Evolutionary conservation across 2,113 vertebrate species (phyloP).

Genomic region (Mastomys coucha): DNA sequence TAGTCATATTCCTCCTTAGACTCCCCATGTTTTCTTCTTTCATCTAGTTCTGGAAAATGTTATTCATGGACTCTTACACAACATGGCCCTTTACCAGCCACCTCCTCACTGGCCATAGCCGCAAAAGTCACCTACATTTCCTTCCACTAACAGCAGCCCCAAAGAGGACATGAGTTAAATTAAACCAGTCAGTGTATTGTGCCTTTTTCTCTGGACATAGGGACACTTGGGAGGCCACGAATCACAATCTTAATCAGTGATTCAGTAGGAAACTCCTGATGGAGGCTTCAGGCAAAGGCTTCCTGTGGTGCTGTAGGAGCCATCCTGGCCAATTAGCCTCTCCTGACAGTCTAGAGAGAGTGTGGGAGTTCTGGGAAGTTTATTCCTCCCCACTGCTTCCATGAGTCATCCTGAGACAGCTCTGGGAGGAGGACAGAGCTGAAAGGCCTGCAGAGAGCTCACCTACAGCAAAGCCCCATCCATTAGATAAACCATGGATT

Average conservation of each 20-base stretch:
- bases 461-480: background rate
- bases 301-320: background rate
- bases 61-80: background rate
- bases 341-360: background rate
- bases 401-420: background rate
- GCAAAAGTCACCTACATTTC: background rate
- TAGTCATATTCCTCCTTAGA: background rate
- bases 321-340: background rate
- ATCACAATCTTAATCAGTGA: conserved; percentile 43
- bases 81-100: background rate
- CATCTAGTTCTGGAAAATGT: background rate
- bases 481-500: background rate
- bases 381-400: background rate
- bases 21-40: background rate
- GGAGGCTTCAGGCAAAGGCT: background rate
- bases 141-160: background rate
- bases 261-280: background rate
- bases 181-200: background rate
- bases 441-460: background rate
- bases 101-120: background rate
- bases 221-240: background rate
- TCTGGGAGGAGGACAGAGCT: background rate
- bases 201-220: background rate
- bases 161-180: background rate
- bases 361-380: background rate